Evolutionary conservation across 2,113 vertebrate species (phyloP).

Genomic region (Rhipidura dahli): DNA sequence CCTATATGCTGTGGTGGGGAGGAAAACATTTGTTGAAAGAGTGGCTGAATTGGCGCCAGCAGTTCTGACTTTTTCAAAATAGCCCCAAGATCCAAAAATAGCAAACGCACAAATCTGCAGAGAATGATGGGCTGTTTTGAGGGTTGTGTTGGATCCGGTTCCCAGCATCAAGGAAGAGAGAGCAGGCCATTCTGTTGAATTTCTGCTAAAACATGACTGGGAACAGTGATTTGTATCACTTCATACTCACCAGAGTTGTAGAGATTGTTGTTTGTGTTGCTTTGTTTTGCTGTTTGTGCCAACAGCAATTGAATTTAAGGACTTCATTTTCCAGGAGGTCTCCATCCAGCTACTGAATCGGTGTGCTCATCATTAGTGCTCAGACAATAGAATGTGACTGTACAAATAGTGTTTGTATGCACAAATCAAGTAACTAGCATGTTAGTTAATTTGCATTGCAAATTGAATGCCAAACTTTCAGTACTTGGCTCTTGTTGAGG

Average conservation of each 20-base stretch:
- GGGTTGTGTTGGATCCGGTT: background rate
- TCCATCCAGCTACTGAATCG: conserved; percentile 27
- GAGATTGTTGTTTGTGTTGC: conserved; percentile 8
- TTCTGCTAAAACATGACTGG: background rate
- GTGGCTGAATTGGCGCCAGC: background rate
- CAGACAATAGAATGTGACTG: conserved; percentile 20
- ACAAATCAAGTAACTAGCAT: conserved; percentile 26
- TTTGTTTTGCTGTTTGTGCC: conserved; percentile 41
- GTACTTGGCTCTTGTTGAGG: background rate
- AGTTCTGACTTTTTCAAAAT: conserved; percentile 12
- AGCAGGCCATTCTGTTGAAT: background rate
- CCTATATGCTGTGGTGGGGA: background rate
- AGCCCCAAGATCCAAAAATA: conserved; percentile 23
- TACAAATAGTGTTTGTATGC: conserved; percentile 14
- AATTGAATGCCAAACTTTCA: background rate
- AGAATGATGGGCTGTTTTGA: conserved; percentile 46
- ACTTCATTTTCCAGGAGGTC: conserved; percentile 32
- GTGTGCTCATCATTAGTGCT: background rate
- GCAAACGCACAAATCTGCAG: conserved; percentile 29
- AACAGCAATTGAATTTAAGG: conserved; percentile 44
- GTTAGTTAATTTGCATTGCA: conserved; percentile 5
- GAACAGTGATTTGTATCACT: conserved; percentile 18
- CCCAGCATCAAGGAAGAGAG: conserved; percentile 3
- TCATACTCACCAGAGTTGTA: background rate
- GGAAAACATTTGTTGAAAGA: background rate